These are phyloP conservation scores for Oscheius myriophilus DNA, from an alignment of 2,888 invertebrate species.

Conservation along the genomic window DNA sequence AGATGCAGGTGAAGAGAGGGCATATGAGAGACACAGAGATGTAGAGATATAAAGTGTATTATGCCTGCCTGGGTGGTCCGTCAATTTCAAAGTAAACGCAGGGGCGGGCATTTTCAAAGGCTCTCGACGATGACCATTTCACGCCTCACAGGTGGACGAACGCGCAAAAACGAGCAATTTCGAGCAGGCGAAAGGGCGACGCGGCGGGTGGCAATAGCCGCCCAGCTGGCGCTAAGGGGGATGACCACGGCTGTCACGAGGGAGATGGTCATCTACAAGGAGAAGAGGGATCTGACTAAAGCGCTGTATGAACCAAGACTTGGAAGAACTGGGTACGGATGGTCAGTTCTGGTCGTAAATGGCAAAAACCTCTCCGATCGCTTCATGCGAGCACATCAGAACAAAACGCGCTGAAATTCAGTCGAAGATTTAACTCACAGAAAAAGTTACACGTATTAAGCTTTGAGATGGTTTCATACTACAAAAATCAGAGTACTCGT, in stretches of 20 bases:
- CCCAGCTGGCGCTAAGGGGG: neutral
- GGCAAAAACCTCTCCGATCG: no score
- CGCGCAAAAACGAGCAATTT: constrained; percentile 17
- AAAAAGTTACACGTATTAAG: no score
- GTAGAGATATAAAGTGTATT: neutral
- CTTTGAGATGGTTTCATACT: no score
- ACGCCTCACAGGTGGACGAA: constrained; percentile 30
- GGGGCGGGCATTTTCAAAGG: constrained; percentile 1
- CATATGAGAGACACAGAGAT: neutral
- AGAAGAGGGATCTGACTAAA: neutral
- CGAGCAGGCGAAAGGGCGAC: neutral
- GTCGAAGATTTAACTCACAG: no score
- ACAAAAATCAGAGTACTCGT: no score
- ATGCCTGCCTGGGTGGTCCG: neutral
- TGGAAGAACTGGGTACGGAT: no score
- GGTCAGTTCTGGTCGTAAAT: no score
- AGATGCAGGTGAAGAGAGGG: neutral
- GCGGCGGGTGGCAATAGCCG: constrained; percentile 1
- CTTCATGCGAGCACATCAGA: no score
- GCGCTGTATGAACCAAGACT: neutral
- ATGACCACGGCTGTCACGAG: constrained; percentile 6
- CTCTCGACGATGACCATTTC: constrained; percentile 29
- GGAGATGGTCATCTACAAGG: neutral
- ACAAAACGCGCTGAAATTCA: no score
- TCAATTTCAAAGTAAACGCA: no score